These are phyloP conservation scores for Crotalus horridus DNA, from an alignment of 2,113 vertebrate species.

Conservation along the genomic window DNA sequence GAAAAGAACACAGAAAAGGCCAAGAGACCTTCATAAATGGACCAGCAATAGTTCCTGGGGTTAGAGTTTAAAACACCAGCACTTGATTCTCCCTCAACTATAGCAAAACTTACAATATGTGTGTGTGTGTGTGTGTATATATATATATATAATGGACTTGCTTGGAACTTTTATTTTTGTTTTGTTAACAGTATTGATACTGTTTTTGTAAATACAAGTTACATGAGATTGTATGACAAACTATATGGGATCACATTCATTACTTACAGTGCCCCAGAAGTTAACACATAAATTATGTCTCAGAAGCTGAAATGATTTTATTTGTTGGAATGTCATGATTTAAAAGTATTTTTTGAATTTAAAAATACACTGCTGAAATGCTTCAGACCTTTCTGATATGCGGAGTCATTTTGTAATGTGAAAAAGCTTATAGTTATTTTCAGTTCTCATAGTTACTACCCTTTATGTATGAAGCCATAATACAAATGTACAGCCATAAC, in stretches of 20 bases:
- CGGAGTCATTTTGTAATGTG: background rate
- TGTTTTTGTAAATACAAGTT: background rate
- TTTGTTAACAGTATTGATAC: background rate
- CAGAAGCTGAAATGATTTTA: rapidly evolving
- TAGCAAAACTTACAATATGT: background rate
- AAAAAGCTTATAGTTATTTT: background rate
- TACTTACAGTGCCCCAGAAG: rapidly evolving
- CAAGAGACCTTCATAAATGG: background rate
- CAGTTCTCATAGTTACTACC: background rate
- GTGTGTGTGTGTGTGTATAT: no score
- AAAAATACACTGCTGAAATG: background rate
- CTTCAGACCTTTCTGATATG: rapidly evolving
- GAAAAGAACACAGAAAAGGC: background rate
- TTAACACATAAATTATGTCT: rapidly evolving
- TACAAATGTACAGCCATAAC: background rate
- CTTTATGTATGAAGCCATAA: background rate
- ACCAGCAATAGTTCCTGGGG: background rate
- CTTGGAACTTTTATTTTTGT: background rate
- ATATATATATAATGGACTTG: background rate
- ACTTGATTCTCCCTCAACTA: no score
- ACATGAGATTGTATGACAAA: background rate
- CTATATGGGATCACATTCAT: background rate
- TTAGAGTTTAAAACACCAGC: background rate
- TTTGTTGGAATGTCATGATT: rapidly evolving
- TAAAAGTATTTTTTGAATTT: background rate